Evolutionary conservation across 2,888 invertebrate genomes (phyloP), one percentile per base, ranked within the genome.

Genomic region (Rhaphigaster nebulosa): DNA sequence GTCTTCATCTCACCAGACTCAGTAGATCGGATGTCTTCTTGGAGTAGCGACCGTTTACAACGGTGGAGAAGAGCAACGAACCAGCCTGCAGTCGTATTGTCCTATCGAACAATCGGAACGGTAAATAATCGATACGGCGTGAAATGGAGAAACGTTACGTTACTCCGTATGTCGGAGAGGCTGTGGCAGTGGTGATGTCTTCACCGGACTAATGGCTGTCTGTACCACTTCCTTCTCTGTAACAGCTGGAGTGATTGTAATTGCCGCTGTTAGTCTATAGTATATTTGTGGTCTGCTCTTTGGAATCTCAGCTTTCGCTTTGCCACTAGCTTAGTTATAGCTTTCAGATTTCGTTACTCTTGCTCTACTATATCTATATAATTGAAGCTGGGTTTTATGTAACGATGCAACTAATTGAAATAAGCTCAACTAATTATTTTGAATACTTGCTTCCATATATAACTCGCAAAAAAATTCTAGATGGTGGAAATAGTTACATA

Each of bases 141-240:
- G 70, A 76, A 76, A 76, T 38, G 70, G 70, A 76, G 70, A 76
- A 76, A 76, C 70, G 70, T 76, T 76, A 76, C 70, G 34, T 76
- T n/a, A 38, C 38, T 38, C 70, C 26, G 38, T 38, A 34, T 38
- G 70, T 65, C 34, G 6, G 6, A 29, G 38, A 76, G 70, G 5
- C 70, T 8, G 38, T 76, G 23, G 70, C 38, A 20, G 70, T 20
- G 18, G 38, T 38, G 38, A 76, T 76, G 70, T 76, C 70, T 76
- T 76, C 70, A 76, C 29, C 70, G 6, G 34, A 0, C 0, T 76
- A 76, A 76, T 76, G 70, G 34, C 70, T 76, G 20, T 23, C 70
- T 34, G 34, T 34, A 76, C 70, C 70, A 76, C 70, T 76, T 76
- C 70, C 70, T 76, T 12, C 70, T 76, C 70, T 34, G 70, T 20